Conservation (phyloP, 2,888 invertebrate genomes). For the Tenthredo distinguenda region DNA sequence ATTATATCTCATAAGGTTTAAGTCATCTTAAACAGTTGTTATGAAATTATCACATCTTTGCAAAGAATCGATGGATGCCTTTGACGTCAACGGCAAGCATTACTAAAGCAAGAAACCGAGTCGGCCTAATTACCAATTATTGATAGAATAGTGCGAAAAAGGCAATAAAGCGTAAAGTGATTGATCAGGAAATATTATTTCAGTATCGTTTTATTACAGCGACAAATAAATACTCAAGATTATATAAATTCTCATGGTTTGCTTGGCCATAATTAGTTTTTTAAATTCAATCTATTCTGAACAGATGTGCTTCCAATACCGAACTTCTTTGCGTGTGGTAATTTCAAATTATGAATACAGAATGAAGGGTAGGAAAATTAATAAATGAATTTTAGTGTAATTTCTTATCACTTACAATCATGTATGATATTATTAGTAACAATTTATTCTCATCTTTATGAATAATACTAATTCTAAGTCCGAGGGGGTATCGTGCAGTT, state of each 20-base stretch:
- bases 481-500: background rate
- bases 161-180: background rate
- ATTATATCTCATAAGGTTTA: conserved; percentile 34
- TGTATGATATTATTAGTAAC: conserved; percentile 45
- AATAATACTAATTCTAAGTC: conserved; percentile 3
- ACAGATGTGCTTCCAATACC: conserved; percentile 25
- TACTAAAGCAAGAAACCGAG: background rate
- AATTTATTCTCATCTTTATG: conserved; percentile 19
- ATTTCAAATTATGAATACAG: background rate
- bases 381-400: conserved; percentile 2
- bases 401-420: conserved; percentile 20
- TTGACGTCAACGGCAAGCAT: background rate
- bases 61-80: background rate
- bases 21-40: background rate
- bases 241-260: background rate
- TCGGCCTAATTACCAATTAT: background rate
- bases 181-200: background rate
- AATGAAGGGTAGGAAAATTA: background rate
- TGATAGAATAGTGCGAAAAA: background rate
- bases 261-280: background rate
- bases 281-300: background rate
- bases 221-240: background rate
- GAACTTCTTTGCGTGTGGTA: conserved; percentile 5
- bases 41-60: conserved; percentile 36
- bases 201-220: background rate